Evolutionary conservation across 2,113 vertebrate species (phyloP), one percentile per base, ranked within the genome.

Genomic region (Anthoscopus minutus): DNA sequence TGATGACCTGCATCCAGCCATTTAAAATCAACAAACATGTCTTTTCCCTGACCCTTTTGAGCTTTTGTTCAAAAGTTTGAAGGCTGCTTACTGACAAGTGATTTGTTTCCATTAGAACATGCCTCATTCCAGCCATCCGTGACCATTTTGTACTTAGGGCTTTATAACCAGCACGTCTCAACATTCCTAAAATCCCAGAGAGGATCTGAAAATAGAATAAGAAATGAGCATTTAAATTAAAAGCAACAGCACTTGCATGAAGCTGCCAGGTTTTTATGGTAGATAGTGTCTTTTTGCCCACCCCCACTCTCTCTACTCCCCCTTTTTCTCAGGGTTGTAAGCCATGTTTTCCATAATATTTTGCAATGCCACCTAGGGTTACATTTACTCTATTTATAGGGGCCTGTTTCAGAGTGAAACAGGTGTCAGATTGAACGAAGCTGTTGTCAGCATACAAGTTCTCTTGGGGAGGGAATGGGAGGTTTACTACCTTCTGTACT

Each of bases 161-260:
- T 97, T 96, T 94, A 93, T 93, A 96, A 95, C 92, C 84, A 96
- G 97, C 98, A 96, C 82, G 95, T 96, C 96, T 97, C 88, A 79
- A 95, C 97, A 98, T 98, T 98, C 98, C 97, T 97, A 77, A 97
- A 97, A 97, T 98, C 97, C 97, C 97, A 97, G 94, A 95, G 96
- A 97, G 96, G 73, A 96, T 95, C 97, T 98, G 96, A 97, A 97
- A 98, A 98, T 98, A 98, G 98, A 97, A 96, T 95, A 97, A 97
- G 95, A 98, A 97, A 97, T 94, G 94, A 97, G 96, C 92, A 95
- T 97, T 97, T 96, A 96, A 98, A 97, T 98, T 95, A 96, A 97
- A 97, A 97, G 95, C 97, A 97, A 97, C 92, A 95, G 95, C 82
- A 91, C 92, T 86, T 86, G 87, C 91, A 94, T 64, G 86, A 88